phyloP scores from a whole-genome alignment of 2,113 vertebrate species.

The Tympanuchus pallidicinctus region DNA sequence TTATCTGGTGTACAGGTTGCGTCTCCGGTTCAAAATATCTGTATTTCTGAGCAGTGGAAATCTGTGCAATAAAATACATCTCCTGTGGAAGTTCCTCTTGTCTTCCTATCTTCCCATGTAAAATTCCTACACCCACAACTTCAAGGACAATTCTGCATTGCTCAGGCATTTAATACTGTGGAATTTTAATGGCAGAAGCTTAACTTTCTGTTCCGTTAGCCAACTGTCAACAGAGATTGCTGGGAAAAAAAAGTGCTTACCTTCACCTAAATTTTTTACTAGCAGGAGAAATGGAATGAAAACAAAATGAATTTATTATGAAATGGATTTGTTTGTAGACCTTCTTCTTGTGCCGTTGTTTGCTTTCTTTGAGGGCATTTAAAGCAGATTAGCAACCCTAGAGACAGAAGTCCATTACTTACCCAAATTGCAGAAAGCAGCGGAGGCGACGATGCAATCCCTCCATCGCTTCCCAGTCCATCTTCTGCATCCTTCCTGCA shows the following conservation, averaged over 20 bases:
- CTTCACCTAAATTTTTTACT: conserved; percentile 57
- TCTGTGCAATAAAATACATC: background rate
- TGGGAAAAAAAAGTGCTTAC: conserved; percentile 50
- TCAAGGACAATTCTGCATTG: conserved; percentile 30
- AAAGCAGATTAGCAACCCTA: conserved; percentile 33
- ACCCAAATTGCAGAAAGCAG: conserved; percentile 18
- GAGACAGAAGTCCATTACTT: conserved; percentile 61
- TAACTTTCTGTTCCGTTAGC: conserved; percentile 50
- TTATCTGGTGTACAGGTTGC: fast-evolving
- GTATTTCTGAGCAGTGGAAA: background rate
- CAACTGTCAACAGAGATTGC: conserved; percentile 3
- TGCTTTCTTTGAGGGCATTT: conserved; percentile 51
- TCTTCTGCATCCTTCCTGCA: background rate
- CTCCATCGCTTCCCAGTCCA: background rate
- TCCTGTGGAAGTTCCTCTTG: background rate
- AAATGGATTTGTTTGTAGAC: conserved; percentile 60
- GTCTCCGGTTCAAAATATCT: background rate
- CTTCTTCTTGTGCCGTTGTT: conserved; percentile 56
- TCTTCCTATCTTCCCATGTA: background rate
- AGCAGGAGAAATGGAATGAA: conserved; percentile 53
- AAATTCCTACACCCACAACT: conserved; percentile 6
- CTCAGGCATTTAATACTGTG: background rate
- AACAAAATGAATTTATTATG: conserved; percentile 71
- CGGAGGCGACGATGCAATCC: background rate
- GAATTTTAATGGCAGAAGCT: conserved; percentile 49